Percentiles rank a stretch among this genome's conserved stretches.
phyloP scores from a whole-genome alignment of 53 echinoderm and acorn worm genomes.

The Apostichopus leukothele region DNA sequence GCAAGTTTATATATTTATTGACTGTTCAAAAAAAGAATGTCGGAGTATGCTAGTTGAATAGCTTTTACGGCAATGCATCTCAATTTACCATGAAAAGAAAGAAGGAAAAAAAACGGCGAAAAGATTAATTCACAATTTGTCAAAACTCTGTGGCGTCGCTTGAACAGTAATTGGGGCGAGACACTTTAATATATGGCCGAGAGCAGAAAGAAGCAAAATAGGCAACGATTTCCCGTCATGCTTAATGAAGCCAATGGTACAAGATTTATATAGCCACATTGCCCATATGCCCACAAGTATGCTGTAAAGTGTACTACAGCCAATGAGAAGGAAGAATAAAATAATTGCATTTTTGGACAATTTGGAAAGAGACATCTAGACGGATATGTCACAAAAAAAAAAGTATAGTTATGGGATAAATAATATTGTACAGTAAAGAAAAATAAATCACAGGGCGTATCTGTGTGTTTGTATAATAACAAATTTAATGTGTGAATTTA shows the following conservation, averaged over 20 bases:
- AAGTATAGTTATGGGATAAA: too few relatives aligned
- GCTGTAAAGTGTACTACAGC: not conserved
- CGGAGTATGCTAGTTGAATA: not conserved
- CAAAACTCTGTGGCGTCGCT: not conserved
- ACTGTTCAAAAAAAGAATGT: too few relatives aligned
- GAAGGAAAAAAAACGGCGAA: not conserved
- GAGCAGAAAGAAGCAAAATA: not conserved
- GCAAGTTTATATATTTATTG: too few relatives aligned
- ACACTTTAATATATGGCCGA: not conserved
- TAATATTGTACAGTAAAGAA: too few relatives aligned
- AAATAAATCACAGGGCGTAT: too few relatives aligned
- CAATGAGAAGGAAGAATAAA: not conserved
- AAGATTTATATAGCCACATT: too few relatives aligned
- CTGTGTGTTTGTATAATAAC: too few relatives aligned
- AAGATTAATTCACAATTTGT: not conserved
- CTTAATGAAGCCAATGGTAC: not conserved
- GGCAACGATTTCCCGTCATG: conserved; percentile 22
- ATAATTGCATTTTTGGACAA: not conserved
- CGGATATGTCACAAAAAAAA: not conserved
- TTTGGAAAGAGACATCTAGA: not conserved
- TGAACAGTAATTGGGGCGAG: not conserved
- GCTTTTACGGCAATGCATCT: not conserved
- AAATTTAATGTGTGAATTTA: too few relatives aligned
- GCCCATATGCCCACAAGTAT: too few relatives aligned
- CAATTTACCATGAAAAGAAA: not conserved